These are phyloP conservation scores for Bibio marci DNA, from an alignment of 2,888 invertebrate species.

Conservation along the genomic window DNA sequence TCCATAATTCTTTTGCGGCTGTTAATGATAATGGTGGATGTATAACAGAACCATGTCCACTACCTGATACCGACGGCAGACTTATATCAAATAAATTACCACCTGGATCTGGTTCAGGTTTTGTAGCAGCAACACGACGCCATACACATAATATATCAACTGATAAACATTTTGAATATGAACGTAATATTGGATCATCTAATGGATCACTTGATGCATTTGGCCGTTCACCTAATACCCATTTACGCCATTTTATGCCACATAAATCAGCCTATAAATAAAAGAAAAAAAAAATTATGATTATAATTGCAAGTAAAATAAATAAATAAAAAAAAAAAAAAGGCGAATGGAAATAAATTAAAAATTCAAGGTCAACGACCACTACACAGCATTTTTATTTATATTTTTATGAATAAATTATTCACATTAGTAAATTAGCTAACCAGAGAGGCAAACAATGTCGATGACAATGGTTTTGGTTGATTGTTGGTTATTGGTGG, in stretches of 20 bases:
- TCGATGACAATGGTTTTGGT: too few species aligned
- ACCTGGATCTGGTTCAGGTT: conserved; percentile 30
- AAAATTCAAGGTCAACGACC: not conserved
- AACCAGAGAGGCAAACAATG: not conserved
- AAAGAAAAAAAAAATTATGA: conserved; percentile 8
- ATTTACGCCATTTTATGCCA: conserved; percentile 98
- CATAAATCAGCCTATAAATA: conserved; percentile 88
- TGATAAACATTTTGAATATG: conserved; percentile 79
- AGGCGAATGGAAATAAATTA: not conserved
- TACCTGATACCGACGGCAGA: conserved; percentile 25
- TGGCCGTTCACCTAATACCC: conserved; percentile 60
- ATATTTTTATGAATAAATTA: too few species aligned
- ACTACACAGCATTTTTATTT: too few species aligned
- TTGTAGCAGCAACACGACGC: conserved; percentile 65
- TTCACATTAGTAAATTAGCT: too few species aligned
- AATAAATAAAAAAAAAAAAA: not conserved
- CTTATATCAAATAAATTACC: conserved; percentile 17
- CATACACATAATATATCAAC: conserved; percentile 96
- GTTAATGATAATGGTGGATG: conserved; percentile 66
- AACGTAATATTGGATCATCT: conserved; percentile 79
- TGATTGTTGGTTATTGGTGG: too few species aligned
- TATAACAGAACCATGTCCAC: conserved; percentile 34
- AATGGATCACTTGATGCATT: conserved; percentile 45
- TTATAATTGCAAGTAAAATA: not conserved
- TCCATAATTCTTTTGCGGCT: conserved; percentile 94